Conservation (phyloP, 1,140 invertebrate species). For the Anthonomus grandis region DNA sequence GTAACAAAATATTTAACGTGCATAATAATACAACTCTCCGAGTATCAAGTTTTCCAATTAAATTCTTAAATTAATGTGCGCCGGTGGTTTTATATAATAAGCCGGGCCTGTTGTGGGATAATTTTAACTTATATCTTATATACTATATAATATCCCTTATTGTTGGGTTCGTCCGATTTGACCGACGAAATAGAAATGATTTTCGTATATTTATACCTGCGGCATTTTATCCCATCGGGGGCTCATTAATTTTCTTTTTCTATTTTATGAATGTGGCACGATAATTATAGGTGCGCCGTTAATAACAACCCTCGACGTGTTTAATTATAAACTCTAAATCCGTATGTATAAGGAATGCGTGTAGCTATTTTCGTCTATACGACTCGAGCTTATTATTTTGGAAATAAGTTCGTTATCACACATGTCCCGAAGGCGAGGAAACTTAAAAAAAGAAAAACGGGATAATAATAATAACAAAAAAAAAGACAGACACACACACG, state of each 20-base stretch:
- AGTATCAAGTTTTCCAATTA: constrained; percentile 18
- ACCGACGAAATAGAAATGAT: constrained; percentile 16
- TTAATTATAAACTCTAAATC: constrained; percentile 29
- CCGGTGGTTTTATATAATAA: constrained; percentile 16
- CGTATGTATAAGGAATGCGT: constrained; percentile 30
- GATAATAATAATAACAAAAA: constrained; percentile 13
- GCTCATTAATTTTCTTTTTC: constrained; percentile 30
- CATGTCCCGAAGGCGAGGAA: constrained; percentile 30
- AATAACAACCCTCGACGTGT: constrained; percentile 26
- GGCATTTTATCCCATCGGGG: constrained; percentile 22
- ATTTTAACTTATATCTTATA: constrained; percentile 16
- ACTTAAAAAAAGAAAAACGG: constrained; percentile 16
- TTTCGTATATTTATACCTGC: constrained; percentile 29
- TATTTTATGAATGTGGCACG: constrained; percentile 26
- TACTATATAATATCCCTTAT: constrained; percentile 8
- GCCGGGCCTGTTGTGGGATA: neutral
- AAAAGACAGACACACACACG: constrained; percentile 13
- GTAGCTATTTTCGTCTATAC: constrained; percentile 31
- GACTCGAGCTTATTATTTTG: constrained; percentile 29
- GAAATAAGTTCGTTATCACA: constrained; percentile 41
- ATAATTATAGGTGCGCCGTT: constrained; percentile 29
- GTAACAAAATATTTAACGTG: no score
- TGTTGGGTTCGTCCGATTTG: neutral
- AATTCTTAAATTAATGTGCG: constrained; percentile 21
- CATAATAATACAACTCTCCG: no score